Evolutionary conservation across 2,113 vertebrate genomes (phyloP).

Genomic region (Stomatorhinus ivindoensis): DNA sequence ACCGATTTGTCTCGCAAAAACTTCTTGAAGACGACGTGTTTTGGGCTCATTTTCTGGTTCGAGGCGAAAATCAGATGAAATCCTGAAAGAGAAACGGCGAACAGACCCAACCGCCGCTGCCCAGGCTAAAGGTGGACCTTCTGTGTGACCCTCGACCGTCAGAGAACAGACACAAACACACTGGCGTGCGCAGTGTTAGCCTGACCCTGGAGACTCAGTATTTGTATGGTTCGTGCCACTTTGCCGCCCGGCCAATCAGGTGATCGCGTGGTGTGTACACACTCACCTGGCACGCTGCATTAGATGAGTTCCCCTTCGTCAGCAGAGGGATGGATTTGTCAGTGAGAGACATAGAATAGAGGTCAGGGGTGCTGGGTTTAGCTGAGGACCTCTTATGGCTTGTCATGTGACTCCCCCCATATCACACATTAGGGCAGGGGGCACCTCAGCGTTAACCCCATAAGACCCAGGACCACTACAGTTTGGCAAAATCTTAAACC

Average conservation of each 20-base stretch:
- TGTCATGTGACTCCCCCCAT: not conserved
- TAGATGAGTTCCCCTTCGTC: not conserved
- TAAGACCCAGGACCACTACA: not conserved
- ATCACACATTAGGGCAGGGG: not conserved
- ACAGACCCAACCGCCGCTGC: not conserved
- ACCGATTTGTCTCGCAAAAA: constrained; percentile 81
- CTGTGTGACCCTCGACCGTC: not conserved
- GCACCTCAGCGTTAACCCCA: not conserved
- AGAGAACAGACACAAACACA: not conserved
- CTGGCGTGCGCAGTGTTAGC: not conserved
- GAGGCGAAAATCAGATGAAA: not conserved
- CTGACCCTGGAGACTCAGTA: not conserved
- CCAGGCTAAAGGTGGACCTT: not conserved
- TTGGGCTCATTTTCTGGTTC: constrained; percentile 49
- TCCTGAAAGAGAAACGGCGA: not conserved
- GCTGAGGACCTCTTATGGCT: not conserved
- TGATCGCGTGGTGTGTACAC: not conserved
- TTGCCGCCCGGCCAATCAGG: not conserved
- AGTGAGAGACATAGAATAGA: not conserved
- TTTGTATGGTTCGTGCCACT: not conserved
- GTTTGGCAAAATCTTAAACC: not conserved
- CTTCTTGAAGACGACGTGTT: constrained; percentile 78
- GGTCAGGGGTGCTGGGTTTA: not conserved
- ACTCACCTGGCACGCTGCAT: not conserved
- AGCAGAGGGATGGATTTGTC: constrained; percentile 10